Evolutionary conservation across 1,140 invertebrate species (phyloP).

Genomic region (Cherax destructor): DNA sequence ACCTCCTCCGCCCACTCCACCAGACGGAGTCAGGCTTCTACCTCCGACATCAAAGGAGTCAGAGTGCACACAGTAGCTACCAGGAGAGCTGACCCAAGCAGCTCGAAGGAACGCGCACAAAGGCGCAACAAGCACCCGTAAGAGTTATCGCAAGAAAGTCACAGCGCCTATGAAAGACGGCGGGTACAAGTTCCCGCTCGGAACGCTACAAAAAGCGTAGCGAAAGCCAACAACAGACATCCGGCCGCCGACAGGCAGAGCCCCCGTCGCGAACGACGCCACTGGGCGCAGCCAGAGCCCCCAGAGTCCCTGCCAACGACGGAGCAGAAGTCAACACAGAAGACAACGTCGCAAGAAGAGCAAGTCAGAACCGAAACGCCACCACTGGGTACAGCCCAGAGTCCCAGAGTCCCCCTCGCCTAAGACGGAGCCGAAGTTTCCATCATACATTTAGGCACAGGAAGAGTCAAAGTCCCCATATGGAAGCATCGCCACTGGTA

Average conservation of each 20-base stretch:
- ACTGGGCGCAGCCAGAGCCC: constrained; percentile 23
- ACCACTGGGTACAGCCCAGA: constrained; percentile 15
- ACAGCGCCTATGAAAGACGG: not conserved
- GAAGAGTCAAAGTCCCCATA: constrained; percentile 5
- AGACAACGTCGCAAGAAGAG: constrained; percentile 6
- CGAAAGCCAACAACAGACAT: not conserved
- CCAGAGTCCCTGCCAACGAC: constrained; percentile 2
- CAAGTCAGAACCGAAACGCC: constrained; percentile 1
- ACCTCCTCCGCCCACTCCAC: not conserved
- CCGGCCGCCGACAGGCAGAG: not conserved
- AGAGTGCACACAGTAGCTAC: constrained; percentile 8
- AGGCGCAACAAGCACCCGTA: not conserved
- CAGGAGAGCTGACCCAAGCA: not conserved
- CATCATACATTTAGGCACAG: not conserved
- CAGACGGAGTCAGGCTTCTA: not conserved
- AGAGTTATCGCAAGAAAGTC: not conserved
- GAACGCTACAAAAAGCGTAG: not conserved
- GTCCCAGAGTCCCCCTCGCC: not conserved
- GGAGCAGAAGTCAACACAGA: not conserved
- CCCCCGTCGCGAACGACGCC: not conserved
- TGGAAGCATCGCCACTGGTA: constrained; percentile 4
- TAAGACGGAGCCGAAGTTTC: not conserved
- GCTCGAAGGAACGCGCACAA: not conserved
- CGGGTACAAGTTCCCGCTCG: not conserved
- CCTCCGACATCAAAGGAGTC: constrained; percentile 3